Conservation (phyloP, 2,888 invertebrate species). For the Cephus sareptanus region DNA sequence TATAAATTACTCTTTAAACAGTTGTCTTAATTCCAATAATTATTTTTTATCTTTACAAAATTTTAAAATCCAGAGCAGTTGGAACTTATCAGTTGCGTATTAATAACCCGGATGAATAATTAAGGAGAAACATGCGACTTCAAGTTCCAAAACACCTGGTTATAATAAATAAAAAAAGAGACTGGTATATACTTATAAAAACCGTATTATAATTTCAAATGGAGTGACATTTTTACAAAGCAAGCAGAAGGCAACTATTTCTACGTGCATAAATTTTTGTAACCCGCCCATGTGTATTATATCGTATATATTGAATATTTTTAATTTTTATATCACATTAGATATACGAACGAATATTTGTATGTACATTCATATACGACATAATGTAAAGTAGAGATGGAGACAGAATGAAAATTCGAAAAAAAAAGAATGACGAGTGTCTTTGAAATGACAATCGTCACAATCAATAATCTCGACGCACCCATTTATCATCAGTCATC, state of each 20-base stretch:
- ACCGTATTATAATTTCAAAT: neutral
- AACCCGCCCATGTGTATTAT: conserved; percentile 35
- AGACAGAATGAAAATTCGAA: neutral
- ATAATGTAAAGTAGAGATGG: neutral
- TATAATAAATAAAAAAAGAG: neutral
- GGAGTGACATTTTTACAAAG: neutral
- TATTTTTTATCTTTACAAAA: neutral
- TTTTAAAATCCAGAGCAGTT: neutral
- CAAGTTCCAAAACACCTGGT: neutral
- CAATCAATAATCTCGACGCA: neutral
- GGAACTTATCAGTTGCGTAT: neutral
- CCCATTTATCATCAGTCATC: neutral
- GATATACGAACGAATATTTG: conserved; percentile 47
- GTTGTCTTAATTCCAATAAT: neutral
- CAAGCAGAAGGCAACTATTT: conserved; percentile 9
- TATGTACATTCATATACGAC: conserved; percentile 55
- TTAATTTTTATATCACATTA: conserved; percentile 51
- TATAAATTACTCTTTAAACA: neutral
- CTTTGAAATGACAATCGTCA: neutral
- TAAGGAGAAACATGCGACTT: neutral
- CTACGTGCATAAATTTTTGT: neutral
- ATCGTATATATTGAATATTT: conserved; percentile 44
- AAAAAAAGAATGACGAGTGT: conserved; percentile 32
- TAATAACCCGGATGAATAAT: neutral
- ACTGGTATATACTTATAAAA: neutral